phyloP scores from a whole-genome alignment of 1,140 invertebrate species.

The Ruditapes philippinarum region DNA sequence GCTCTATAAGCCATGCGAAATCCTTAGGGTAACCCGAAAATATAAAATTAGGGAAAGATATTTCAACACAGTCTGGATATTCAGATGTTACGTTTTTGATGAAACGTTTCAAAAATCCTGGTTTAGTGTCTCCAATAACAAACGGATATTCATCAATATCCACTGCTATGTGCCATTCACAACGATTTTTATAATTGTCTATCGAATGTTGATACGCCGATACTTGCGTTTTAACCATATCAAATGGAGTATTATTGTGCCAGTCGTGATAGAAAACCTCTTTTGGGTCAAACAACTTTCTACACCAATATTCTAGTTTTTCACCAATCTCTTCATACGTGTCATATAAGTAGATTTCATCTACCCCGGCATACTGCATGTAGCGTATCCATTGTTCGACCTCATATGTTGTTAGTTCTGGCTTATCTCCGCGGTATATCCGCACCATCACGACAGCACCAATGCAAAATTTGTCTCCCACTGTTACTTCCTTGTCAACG shows the following conservation, averaged over 20 bases:
- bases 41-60: background rate
- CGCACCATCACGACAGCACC: too few species aligned
- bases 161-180: background rate
- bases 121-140: background rate
- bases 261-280: too few species aligned
- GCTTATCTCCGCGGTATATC: too few species aligned
- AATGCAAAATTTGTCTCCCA: too few species aligned
- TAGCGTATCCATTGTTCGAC: too few species aligned
- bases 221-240: background rate
- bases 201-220: background rate
- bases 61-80: background rate
- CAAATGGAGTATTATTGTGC: background rate
- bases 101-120: background rate
- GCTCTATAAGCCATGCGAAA: background rate
- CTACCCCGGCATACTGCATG: too few species aligned
- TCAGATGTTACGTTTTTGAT: background rate
- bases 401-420: too few species aligned
- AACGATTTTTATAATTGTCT: background rate
- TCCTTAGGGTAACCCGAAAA: background rate
- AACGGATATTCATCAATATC: constrained; percentile 3
- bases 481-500: too few species aligned
- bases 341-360: too few species aligned
- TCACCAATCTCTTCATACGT: too few species aligned
- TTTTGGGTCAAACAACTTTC: too few species aligned
- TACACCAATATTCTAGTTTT: too few species aligned